Evolutionary conservation across 37 sponge, comb jelly and placozoan species (phyloP).

Genomic region (Halichondria panicea): DNA sequence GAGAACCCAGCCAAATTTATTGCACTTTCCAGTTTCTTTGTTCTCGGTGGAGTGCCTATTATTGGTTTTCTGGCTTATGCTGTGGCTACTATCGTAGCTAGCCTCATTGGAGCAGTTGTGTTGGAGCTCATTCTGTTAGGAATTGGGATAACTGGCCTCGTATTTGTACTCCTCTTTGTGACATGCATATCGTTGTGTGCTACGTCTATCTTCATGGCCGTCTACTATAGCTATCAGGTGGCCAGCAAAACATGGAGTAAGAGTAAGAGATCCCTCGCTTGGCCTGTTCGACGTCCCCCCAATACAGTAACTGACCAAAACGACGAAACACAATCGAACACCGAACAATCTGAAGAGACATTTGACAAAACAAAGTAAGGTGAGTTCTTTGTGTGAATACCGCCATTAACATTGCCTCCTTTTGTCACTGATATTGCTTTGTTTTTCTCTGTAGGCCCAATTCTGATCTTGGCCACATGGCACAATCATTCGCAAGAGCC

Average conservation of each 20-base stretch:
- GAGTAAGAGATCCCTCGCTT: background rate
- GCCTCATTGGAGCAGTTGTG: constrained; percentile 43
- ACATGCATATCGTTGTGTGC: constrained; percentile 22
- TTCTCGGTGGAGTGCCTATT: constrained; percentile 34
- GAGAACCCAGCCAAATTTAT: constrained; percentile 42
- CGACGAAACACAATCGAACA: too few species aligned
- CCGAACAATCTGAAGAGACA: constrained; percentile 11
- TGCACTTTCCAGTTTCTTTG: constrained; percentile 12
- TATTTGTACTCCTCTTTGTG: constrained; percentile 37
- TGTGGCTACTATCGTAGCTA: constrained; percentile 32
- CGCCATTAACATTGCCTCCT: too few species aligned
- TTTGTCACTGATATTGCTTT: background rate
- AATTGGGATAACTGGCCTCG: constrained; percentile 30
- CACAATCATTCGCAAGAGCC: constrained; percentile 16
- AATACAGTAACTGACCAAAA: too few species aligned
- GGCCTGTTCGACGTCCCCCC: constrained; percentile 1
- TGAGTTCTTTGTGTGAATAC: too few species aligned
- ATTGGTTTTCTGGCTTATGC: constrained; percentile 37
- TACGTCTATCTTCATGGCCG: constrained; percentile 13
- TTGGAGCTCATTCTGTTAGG: constrained; percentile 33
- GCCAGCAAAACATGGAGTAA: background rate
- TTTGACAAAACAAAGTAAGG: constrained; percentile 50
- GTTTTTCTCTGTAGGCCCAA: constrained; percentile 1
- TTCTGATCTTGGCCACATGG: background rate
- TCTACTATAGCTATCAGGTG: constrained; percentile 15